A percentile compares a stretch with the other conserved stretches of the same genome.
Evolutionary conservation across 1,140 invertebrate species (phyloP).

Genomic region (Andrena cerasifolii): DNA sequence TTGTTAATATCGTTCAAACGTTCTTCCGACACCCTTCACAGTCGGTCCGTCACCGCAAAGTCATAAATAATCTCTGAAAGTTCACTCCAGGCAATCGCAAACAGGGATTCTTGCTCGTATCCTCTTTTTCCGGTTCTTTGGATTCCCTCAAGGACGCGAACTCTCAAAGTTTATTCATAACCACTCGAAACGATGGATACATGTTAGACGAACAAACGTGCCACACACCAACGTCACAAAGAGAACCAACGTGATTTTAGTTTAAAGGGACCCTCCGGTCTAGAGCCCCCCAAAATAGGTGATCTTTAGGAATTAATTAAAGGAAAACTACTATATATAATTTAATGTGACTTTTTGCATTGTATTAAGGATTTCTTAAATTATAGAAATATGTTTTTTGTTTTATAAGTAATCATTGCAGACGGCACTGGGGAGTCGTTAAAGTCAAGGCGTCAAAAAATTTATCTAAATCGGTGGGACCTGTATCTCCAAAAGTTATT

Average conservation of each 20-base stretch:
- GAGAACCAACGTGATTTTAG: neutral
- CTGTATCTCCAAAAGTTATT: too few relatives aligned
- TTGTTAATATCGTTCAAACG: neutral
- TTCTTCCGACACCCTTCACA: neutral
- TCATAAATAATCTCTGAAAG: conserved; percentile 7
- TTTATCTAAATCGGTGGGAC: too few relatives aligned
- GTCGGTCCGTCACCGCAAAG: neutral
- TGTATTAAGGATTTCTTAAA: too few relatives aligned
- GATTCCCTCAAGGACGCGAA: neutral
- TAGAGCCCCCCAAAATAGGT: too few relatives aligned
- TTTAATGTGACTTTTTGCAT: too few relatives aligned
- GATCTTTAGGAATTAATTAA: too few relatives aligned
- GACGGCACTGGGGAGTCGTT: too few relatives aligned
- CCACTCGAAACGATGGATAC: neutral
- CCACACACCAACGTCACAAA: conserved; percentile 3
- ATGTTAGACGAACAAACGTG: conserved; percentile 21
- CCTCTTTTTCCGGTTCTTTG: neutral
- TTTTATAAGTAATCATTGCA: too few relatives aligned
- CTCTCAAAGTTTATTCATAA: conserved; percentile 14
- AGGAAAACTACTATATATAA: too few relatives aligned
- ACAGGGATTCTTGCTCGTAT: neutral
- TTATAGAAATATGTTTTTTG: too few relatives aligned
- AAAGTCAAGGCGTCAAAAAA: too few relatives aligned
- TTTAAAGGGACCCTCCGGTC: too few relatives aligned
- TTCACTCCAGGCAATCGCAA: neutral